phyloP scores from a whole-genome alignment of 1,140 invertebrate species.

The Harlomillsia oculata region DNA sequence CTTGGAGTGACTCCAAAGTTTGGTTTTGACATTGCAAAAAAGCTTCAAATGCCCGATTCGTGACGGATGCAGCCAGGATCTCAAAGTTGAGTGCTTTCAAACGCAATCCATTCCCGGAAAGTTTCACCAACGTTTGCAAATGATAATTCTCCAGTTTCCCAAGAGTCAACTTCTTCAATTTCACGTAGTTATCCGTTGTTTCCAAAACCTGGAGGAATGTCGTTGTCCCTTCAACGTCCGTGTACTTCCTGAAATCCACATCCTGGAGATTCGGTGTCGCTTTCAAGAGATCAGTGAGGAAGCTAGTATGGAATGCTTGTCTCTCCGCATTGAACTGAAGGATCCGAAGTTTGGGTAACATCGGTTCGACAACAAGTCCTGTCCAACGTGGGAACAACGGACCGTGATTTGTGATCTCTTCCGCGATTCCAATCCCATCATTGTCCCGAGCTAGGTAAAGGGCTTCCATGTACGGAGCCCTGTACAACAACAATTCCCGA shows the following conservation, averaged over 20 bases:
- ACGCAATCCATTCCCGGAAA: constrained; percentile 11
- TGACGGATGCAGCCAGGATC: constrained; percentile 1
- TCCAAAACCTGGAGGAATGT: constrained; percentile 2
- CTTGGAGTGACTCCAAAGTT: constrained; percentile 2
- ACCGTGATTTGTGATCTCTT: constrained; percentile 11
- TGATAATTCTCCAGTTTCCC: constrained; percentile 2
- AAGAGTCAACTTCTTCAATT: constrained; percentile 10
- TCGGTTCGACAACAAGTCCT: neutral
- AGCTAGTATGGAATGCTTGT: constrained; percentile 9
- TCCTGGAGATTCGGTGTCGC: constrained; percentile 8
- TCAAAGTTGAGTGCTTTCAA: constrained; percentile 13
- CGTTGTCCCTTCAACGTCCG: constrained; percentile 2
- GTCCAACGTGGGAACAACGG: constrained; percentile 8
- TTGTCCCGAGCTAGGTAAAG: too few relatives aligned
- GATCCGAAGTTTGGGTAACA: neutral
- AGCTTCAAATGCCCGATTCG: constrained; percentile 3
- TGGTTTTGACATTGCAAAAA: constrained; percentile 9
- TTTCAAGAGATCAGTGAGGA: constrained; percentile 11
- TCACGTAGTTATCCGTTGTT: constrained; percentile 1
- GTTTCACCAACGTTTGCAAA: neutral
- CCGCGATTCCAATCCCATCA: constrained; percentile 15
- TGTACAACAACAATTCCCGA: constrained; percentile 8
- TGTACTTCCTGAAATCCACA: constrained; percentile 9
- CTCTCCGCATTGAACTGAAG: constrained; percentile 13
- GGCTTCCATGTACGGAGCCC: constrained; percentile 8